phyloP scores from a whole-genome alignment of 1,140 invertebrate genomes.

The Euwallacea fornicatus region DNA sequence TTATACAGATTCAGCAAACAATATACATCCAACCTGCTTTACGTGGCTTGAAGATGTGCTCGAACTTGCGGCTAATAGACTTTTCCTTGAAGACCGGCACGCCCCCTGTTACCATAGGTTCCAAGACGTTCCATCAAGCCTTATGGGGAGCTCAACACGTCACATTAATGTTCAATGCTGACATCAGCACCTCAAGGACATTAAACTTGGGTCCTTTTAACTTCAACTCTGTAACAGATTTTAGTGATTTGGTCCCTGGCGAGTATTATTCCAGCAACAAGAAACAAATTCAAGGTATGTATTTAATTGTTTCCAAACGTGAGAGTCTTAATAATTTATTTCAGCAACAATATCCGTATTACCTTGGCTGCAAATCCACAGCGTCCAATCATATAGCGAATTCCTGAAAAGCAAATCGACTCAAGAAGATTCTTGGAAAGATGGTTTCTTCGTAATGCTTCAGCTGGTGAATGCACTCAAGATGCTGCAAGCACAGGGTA shows the following conservation, averaged over 20 bases:
- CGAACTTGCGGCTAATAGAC: slow-evolving; percentile 69
- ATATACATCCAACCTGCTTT: slow-evolving; percentile 65
- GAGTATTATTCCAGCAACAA: slow-evolving; percentile 58
- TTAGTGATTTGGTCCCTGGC: slow-evolving; percentile 72
- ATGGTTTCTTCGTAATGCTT: slow-evolving; percentile 70
- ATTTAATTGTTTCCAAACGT: not conserved
- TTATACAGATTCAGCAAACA: slow-evolving; percentile 67
- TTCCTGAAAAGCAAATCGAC: slow-evolving; percentile 57
- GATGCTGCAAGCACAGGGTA: slow-evolving; percentile 78
- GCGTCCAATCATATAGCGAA: slow-evolving; percentile 66
- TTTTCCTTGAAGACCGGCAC: slow-evolving; percentile 62
- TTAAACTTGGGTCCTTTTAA: slow-evolving; percentile 61
- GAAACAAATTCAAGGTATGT: slow-evolving; percentile 65
- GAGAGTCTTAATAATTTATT: not conserved
- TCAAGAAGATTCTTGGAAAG: slow-evolving; percentile 49
- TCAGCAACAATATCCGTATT: slow-evolving; percentile 74
- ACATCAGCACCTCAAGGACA: slow-evolving; percentile 50
- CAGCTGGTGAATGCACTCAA: slow-evolving; percentile 81
- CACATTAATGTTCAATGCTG: slow-evolving; percentile 68
- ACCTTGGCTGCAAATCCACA: slow-evolving; percentile 69
- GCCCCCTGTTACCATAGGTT: slow-evolving; percentile 63
- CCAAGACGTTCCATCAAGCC: slow-evolving; percentile 70
- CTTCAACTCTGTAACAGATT: slow-evolving; percentile 73
- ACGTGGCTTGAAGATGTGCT: slow-evolving; percentile 68
- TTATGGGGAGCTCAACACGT: slow-evolving; percentile 70